Evolutionary conservation across 1,140 invertebrate genomes (phyloP), one percentile per base, ranked within the genome.

Genomic region (Teleopsis dalmanni): DNA sequence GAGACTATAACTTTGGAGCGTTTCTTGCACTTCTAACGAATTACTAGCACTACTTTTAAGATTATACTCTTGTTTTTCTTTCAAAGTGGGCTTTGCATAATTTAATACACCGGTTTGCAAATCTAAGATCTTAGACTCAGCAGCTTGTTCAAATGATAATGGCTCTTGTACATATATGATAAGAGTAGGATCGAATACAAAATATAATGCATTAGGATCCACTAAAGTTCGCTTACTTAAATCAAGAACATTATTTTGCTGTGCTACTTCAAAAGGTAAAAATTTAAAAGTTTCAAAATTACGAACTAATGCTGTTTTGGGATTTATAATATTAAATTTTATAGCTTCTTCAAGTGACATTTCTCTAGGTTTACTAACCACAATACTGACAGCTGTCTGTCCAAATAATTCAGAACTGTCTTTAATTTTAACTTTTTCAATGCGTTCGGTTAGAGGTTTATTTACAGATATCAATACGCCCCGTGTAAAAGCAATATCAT

Each of bases 331-430:
- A 63, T 85, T 81, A 51, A 79, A 81, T 45, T 78, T 76, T 26
- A 91, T 82, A 1, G 88, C 87, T 74, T 90, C 87, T 47, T 87
- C 82, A 48, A 93, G 65, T 7, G 82, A 81, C 62, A 82, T 87
- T 61, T 88, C 82, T 53, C 80, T 76, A 51, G 48, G 70, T 58
- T 62, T 74, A 61, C 58, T 78, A 60, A 77, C 67, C 11, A 75
- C 62, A 46, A 74, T 66, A 38, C 60, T 62, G 0, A 62, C 56
- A 21, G 66, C 57, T 23, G 64, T 56, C 29, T 57, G 57, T 37
- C 57, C 53, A 4, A 69, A 36, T 1, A 65, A 19, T 59, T 81
- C 72, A 18, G 73, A 55, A 37, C 75, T 72, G 49, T 75, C 75
- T 48, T 76, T 71, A 48, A 75, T 74, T 27, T 78, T 75, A 13